phyloP scores from a whole-genome alignment of 2,113 vertebrate genomes.

The Ptilonorhynchus violaceus region DNA sequence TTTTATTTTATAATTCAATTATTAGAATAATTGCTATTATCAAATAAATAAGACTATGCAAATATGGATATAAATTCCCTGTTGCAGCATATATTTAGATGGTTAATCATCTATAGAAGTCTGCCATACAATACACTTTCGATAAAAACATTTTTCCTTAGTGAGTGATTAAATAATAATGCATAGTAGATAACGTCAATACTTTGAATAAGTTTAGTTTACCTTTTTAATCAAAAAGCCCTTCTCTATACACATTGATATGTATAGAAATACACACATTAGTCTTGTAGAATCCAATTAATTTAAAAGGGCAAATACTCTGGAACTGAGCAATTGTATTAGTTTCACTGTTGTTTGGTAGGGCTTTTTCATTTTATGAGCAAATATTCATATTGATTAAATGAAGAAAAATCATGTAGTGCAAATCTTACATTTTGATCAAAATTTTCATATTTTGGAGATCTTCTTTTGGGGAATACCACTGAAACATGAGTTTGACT shows the following conservation, averaged over 20 bases:
- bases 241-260: background rate
- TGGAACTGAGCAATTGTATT: background rate
- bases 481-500: background rate
- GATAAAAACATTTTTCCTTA: background rate
- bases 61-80: background rate
- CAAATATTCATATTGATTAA: background rate
- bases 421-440: background rate
- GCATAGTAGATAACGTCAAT: background rate
- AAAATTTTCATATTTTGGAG: background rate
- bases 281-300: background rate
- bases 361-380: background rate
- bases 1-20: background rate
- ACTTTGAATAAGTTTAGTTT: background rate
- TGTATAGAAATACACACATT: background rate
- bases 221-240: background rate
- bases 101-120: background rate
- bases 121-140: background rate
- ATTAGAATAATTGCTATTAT: background rate
- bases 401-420: background rate
- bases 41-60: background rate
- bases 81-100: background rate
- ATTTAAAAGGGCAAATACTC: background rate
- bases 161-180: background rate
- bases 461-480: background rate
- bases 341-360: background rate